Conservation (phyloP, 2,888 invertebrate genomes). For the Metalampra italica region DNA sequence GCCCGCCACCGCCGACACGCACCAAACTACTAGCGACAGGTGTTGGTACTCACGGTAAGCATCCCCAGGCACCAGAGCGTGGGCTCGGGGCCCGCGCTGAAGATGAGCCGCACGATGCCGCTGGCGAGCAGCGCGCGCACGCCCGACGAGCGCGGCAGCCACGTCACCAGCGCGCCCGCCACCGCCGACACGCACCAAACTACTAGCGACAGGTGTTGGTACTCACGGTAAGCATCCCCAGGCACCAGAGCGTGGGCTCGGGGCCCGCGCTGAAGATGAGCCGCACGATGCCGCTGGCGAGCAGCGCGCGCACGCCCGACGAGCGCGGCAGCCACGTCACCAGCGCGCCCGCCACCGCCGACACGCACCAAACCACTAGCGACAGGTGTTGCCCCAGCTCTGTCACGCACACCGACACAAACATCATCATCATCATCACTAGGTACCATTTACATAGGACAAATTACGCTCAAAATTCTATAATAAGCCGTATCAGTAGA, state of each 20-base stretch:
- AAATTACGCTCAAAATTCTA: too few species aligned
- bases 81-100: slow-evolving; percentile 94
- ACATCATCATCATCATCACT: slow-evolving; percentile 3
- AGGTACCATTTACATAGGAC: too few species aligned
- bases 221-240: slow-evolving; percentile 90
- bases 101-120: slow-evolving; percentile 92
- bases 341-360: slow-evolving; percentile 85
- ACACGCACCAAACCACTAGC: slow-evolving; percentile 90
- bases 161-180: slow-evolving; percentile 86
- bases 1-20: slow-evolving; percentile 84
- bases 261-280: slow-evolving; percentile 95
- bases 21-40: slow-evolving; percentile 92
- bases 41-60: slow-evolving; percentile 87
- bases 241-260: slow-evolving; percentile 91
- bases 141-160: slow-evolving; percentile 87
- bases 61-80: slow-evolving; percentile 92
- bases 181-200: slow-evolving; percentile 90
- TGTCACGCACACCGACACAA: background rate
- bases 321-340: slow-evolving; percentile 88
- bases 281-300: slow-evolving; percentile 89
- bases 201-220: slow-evolving; percentile 88
- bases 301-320: slow-evolving; percentile 87
- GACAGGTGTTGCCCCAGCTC: slow-evolving; percentile 83
- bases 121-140: slow-evolving; percentile 88
- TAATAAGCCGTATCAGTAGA: too few species aligned